Evolutionary conservation across 2,113 vertebrate species (phyloP).

Genomic region (Ophthalmolycus amberensis): DNA sequence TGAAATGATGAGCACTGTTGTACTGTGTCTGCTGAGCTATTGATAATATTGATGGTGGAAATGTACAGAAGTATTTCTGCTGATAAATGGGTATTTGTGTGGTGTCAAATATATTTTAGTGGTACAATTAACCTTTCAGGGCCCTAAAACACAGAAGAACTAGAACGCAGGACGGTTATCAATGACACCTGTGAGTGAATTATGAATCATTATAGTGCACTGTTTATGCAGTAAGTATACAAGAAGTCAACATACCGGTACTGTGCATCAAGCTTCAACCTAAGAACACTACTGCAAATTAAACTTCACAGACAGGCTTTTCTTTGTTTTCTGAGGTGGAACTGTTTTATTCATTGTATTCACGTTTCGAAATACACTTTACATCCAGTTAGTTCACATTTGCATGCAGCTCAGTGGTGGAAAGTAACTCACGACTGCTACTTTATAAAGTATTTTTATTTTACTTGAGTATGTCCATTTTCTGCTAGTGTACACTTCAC

Average conservation of each 20-base stretch:
- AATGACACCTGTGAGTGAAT: background rate
- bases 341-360: background rate
- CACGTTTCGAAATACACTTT: no score
- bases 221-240: background rate
- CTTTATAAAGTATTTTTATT: background rate
- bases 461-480: background rate
- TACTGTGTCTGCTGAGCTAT: slow-evolving; percentile 37
- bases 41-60: slow-evolving; percentile 31
- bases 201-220: background rate
- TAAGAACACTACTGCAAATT: background rate
- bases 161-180: background rate
- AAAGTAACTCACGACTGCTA: background rate
- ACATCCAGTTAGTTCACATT: background rate
- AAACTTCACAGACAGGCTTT: background rate
- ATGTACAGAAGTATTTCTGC: slow-evolving; percentile 85
- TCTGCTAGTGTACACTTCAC: no score
- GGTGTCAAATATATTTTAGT: background rate
- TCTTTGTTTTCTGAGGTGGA: background rate
- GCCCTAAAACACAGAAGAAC: background rate
- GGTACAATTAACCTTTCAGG: background rate
- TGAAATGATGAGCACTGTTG: slow-evolving; percentile 45
- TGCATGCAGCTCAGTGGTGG: background rate
- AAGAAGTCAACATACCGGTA: background rate
- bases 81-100: slow-evolving; percentile 74
- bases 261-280: background rate